These are phyloP conservation scores for Remorina albescens DNA, from an alignment of 2,797 vertebrate genomes.

Conservation along the genomic window DNA sequence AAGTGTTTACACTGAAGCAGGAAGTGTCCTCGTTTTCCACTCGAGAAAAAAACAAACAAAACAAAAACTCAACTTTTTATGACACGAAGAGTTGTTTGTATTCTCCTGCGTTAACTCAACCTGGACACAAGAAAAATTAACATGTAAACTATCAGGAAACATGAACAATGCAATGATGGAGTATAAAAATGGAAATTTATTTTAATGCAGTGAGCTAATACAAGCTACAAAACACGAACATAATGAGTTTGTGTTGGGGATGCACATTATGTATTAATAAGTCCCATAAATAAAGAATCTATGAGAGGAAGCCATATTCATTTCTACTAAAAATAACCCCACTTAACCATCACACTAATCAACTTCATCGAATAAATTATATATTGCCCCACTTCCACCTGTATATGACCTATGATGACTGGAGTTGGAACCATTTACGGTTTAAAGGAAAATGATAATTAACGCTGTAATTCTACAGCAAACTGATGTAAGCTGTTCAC, in stretches of 20 bases:
- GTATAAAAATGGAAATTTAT: constrained; percentile 8
- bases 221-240: neutral
- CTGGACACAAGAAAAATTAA: neutral
- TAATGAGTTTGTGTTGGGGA: neutral
- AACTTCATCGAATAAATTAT: neutral
- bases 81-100: neutral
- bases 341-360: no score
- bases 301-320: no score
- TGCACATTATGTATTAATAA: neutral
- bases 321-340: no score
- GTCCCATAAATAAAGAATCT: neutral
- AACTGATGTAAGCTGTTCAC: neutral
- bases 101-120: neutral
- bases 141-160: neutral
- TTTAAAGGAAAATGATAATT: no score
- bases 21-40: constrained; percentile 16
- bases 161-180: neutral
- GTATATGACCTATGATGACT: no score
- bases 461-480: neutral
- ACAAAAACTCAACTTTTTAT: no score
- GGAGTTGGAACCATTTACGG: no score
- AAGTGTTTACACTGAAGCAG: constrained; percentile 29
- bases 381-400: neutral
- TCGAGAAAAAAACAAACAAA: no score
- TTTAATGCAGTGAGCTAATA: neutral